Base-by-base conservation (phyloP, 2,113 vertebrate genomes). In the Solea senegalensis region DNA sequence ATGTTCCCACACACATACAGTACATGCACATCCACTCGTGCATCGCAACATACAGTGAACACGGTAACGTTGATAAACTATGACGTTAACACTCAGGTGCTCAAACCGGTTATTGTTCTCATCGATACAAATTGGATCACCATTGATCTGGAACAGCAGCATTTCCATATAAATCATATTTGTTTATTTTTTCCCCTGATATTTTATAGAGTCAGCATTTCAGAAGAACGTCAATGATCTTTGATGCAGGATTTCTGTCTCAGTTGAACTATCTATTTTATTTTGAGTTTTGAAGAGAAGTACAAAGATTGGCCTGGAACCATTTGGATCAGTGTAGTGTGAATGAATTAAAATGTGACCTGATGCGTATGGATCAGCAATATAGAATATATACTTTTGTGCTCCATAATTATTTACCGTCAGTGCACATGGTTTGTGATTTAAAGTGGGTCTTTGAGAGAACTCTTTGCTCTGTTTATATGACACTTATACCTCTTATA, bases 71-170 rank as follows among this genome's bases (percentile, higher is more conserved):
- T 9, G 12, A 11, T 16, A 54, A 44, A 71, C 51, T 27, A 27
- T 54, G 5, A 68, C 21, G 21, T 21, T 21, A 21, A 21, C 21
- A 21, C 52, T 14, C n/a, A 61, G 27, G 10, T 54, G 0, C 49
- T 62, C 54, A 65, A 39, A 59, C 7, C 2, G 27, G 13, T 55
- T 55, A 7, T 46, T 56, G 5, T 13, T 48, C 56, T 27, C 8
- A 52, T 80, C 69, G 55, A 74, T 65, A 40, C 9, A 64, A 72
- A 53, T 46, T 0, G 6, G 12, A 40, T 85, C 78, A 10, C 10
- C 2, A 69, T 69, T 62, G 74, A 78, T 72, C 64, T 1, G 3
- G 28, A 77, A 45, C 15, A 41, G 64, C 1, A 51, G 62, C 9
- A 69, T 65, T 46, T 28, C 28, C 53, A 72, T 70, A 61, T 41